These are phyloP conservation scores for Tetrao urogallus DNA, from an alignment of 2,113 vertebrate genomes.

Conservation along the genomic window DNA sequence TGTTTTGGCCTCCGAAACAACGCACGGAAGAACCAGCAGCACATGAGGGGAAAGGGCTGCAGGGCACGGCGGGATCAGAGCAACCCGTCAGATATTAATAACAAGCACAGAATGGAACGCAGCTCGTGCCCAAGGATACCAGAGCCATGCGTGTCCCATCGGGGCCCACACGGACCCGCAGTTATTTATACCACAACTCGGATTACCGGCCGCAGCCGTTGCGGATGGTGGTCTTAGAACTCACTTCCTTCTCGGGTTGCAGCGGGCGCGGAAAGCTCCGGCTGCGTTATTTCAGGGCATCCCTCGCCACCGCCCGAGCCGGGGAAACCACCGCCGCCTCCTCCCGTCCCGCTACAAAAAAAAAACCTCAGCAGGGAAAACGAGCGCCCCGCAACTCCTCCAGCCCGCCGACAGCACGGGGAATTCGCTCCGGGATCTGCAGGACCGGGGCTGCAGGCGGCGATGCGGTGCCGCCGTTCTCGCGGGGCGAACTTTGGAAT, in stretches of 20 bases:
- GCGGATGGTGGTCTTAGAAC: not conserved
- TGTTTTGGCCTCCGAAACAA: not conserved
- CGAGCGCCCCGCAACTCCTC: too few relatives aligned
- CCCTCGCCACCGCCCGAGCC: too few relatives aligned
- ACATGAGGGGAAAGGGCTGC: not conserved
- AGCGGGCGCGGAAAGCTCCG: not conserved
- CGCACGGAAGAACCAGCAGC: not conserved
- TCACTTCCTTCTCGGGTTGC: not conserved
- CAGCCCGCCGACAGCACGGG: too few relatives aligned
- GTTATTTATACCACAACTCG: constrained; percentile 30
- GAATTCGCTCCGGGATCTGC: too few relatives aligned
- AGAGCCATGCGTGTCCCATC: not conserved
- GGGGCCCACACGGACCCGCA: not conserved
- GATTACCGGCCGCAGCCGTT: not conserved
- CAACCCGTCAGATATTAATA: not conserved
- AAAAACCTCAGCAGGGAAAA: too few relatives aligned
- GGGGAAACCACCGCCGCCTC: too few relatives aligned
- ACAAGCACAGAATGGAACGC: not conserved
- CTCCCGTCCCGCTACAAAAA: too few relatives aligned
- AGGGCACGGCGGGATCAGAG: not conserved
- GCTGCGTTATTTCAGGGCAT: too few relatives aligned
- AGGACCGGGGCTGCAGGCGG: too few relatives aligned
- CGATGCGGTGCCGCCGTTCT: too few relatives aligned
- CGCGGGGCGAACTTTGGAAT: too few relatives aligned
- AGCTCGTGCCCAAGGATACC: not conserved